Evolutionary conservation across 2,888 invertebrate genomes (phyloP), one percentile per base, ranked within the genome.

Genomic region (Drosophila mercatorum): DNA sequence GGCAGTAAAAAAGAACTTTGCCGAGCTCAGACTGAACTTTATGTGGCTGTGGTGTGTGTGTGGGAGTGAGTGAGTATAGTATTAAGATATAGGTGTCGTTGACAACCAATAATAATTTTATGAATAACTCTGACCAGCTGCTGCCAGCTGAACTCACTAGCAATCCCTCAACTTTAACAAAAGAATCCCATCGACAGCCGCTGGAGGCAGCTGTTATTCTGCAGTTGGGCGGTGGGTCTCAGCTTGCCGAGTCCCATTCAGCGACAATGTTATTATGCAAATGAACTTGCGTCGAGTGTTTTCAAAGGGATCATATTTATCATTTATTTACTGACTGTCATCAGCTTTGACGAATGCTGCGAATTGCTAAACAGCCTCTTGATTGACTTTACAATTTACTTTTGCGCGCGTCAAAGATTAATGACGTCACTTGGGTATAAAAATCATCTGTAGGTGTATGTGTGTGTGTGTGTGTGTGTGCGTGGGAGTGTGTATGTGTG

Each of bases 271-370:
- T 80, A 78, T 88, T 85, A 85, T 85, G 84, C 73, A 85, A 85
- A 85, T 85, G 72, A 89, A 62, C 64, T 68, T 63, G 82, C 69
- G 58, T 67, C 72, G 75, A 77, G 71, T 89, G 77, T 72, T 84
- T 72, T 89, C 75, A 89, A 84, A 81, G 73, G 78, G 81, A 88
- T 88, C 87, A 78, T 75, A 81, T 87, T 87, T 81, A 88, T 87
- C 80, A 90, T 83, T 88, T 87, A 90, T 88, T 90, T 84, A 83
- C 90, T 65, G 75, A 59, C 77, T 88, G 87, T 90, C 88, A 83
- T 72, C 87, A 86, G 53, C 56, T 72, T 72, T 72, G 80, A 70
- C 49, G 68, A 67, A 72, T 70, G 36, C 55, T 64, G 66, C 58
- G 36, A 62, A 66, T 73, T 65, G 53, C 60, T 51, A 17, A 68